phyloP scores from a whole-genome alignment of 1,140 invertebrate species.

The Brachionus manjavacas region DNA sequence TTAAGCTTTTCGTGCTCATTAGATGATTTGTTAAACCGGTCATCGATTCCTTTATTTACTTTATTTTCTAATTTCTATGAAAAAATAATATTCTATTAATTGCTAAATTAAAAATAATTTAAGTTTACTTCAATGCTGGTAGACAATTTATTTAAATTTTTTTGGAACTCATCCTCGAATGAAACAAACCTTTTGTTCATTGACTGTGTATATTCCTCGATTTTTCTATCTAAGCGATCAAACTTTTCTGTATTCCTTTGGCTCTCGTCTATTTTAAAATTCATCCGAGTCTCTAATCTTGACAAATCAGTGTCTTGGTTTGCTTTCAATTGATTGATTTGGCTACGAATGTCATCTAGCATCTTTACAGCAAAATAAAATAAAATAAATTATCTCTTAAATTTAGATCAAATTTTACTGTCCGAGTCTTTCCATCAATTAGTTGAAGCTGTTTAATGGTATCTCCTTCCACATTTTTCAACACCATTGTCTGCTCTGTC shows the following conservation, averaged over 20 bases:
- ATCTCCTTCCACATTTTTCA: constrained; percentile 43
- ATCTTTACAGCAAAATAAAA: neutral
- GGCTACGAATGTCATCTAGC: constrained; percentile 16
- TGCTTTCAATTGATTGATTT: constrained; percentile 4
- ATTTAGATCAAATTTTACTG: neutral
- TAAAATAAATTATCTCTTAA: neutral
- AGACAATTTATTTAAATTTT: constrained; percentile 34
- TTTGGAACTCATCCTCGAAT: constrained; percentile 39
- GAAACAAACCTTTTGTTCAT: constrained; percentile 37
- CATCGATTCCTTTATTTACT: constrained; percentile 30
- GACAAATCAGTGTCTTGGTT: constrained; percentile 27
- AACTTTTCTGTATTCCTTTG: constrained; percentile 29
- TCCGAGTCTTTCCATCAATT: constrained; percentile 35
- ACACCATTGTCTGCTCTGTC: constrained; percentile 38
- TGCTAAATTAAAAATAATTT: neutral
- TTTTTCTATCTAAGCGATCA: constrained; percentile 34
- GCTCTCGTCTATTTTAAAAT: constrained; percentile 14
- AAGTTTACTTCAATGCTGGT: constrained; percentile 9
- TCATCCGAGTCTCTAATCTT: neutral
- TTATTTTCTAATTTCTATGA: constrained; percentile 33
- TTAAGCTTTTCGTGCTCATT: constrained; percentile 11
- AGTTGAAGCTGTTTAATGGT: constrained; percentile 40
- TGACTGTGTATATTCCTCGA: constrained; percentile 34
- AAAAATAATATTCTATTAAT: neutral
- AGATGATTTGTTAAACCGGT: neutral